phyloP scores from a whole-genome alignment of 2,113 vertebrate genomes.

The Antennarius striatus region DNA sequence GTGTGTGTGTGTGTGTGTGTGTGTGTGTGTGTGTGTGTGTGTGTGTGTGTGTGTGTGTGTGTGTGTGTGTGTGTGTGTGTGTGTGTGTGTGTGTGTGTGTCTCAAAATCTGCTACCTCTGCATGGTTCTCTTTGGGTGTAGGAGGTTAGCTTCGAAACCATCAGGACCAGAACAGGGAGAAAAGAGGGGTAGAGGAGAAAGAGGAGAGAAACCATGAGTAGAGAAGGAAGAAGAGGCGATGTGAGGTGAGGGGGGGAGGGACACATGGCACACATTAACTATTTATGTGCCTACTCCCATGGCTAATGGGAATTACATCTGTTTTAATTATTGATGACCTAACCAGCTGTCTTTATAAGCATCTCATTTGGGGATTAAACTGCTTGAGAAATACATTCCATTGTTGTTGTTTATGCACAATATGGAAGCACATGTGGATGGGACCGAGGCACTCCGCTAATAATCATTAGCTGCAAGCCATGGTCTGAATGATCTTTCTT shows the following conservation, averaged over 20 bases:
- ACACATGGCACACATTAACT: constrained; percentile 75
- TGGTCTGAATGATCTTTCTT: constrained; percentile 8
- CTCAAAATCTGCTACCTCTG: constrained; percentile 18
- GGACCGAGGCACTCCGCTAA: neutral
- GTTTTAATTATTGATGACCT: constrained; percentile 83
- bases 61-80: too few relatives aligned
- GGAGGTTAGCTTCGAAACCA: constrained; percentile 16
- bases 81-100: too few relatives aligned
- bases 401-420: constrained; percentile 68
- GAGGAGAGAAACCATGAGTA: constrained; percentile 52
- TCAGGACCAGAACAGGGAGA: constrained; percentile 24
- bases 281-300: constrained; percentile 73
- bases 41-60: too few relatives aligned
- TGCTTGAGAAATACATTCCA: constrained; percentile 57
- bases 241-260: constrained; percentile 43
- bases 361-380: constrained; percentile 47
- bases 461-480: constrained; percentile 21
- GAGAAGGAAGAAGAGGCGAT: constrained; percentile 40
- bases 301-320: constrained; percentile 79
- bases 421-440: constrained; percentile 32
- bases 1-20: constrained; percentile 14
- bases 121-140: constrained; percentile 25
- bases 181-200: constrained; percentile 36
- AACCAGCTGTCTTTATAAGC: constrained; percentile 75
- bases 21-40: too few relatives aligned